phyloP scores from a whole-genome alignment of 2,888 invertebrate species.

The Tigriopus californicus region DNA sequence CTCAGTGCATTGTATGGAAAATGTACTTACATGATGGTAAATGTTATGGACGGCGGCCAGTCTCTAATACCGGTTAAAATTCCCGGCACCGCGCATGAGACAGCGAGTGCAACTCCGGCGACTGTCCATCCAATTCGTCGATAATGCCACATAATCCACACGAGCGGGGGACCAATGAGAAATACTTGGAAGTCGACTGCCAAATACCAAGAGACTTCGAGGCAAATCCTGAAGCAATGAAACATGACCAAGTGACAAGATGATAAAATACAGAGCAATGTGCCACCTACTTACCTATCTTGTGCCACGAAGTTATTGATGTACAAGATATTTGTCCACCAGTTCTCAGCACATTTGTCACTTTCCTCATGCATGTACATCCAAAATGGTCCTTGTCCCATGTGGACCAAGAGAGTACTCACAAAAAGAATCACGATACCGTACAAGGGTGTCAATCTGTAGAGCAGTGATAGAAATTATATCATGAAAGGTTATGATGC shows the following conservation, averaged over 20 bases:
- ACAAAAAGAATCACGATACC: slow-evolving; percentile 3
- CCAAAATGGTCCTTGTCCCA: not conserved
- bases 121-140: not conserved
- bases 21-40: not conserved
- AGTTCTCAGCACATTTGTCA: not conserved
- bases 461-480: no score
- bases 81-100: not conserved
- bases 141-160: not conserved
- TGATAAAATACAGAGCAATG: not conserved
- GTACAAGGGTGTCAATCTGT: slow-evolving; percentile 5
- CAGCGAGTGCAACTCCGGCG: not conserved
- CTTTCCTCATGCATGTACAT: not conserved
- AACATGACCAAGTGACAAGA: not conserved
- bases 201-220: slow-evolving; percentile 11
- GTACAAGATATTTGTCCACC: slow-evolving; percentile 10
- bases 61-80: not conserved
- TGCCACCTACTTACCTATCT: not conserved
- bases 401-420: not conserved
- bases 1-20: no score
- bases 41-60: not conserved
- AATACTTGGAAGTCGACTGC: slow-evolving; percentile 7
- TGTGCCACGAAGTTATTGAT: slow-evolving; percentile 8
- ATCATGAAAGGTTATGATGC: no score
- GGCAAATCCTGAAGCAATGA: not conserved
- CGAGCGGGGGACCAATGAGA: not conserved